A percentile compares a stretch with the other conserved stretches of the same genome.
Evolutionary conservation across 2,113 vertebrate species (phyloP).

Genomic region (Crotalus horridus): DNA sequence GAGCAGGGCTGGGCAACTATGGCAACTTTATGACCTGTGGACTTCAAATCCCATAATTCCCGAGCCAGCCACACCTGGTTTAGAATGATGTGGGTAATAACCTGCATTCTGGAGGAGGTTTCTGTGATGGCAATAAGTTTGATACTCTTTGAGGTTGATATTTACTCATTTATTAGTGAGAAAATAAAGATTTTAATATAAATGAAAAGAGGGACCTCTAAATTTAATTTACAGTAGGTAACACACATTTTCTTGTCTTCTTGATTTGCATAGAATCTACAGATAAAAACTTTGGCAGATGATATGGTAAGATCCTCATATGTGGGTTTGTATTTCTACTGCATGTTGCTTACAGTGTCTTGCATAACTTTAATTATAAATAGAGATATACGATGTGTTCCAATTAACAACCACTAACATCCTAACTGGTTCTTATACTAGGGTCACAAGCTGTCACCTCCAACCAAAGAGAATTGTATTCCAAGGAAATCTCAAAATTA

Average conservation of each 20-base stretch:
- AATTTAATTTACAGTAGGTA: not conserved
- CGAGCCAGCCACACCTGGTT: not conserved
- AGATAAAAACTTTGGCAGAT: slow-evolving; percentile 99
- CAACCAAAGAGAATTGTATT: not conserved
- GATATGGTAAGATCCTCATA: slow-evolving; percentile 94
- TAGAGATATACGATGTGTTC: slow-evolving; percentile 47
- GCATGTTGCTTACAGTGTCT: slow-evolving; percentile 64
- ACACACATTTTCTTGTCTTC: slow-evolving; percentile 75
- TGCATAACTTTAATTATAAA: slow-evolving; percentile 65
- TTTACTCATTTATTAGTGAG: not conserved
- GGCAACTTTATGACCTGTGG: too few species aligned
- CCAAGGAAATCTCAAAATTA: not conserved
- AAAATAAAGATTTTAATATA: not conserved
- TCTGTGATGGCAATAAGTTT: not conserved
- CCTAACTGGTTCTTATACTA: not conserved
- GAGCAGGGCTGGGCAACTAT: not conserved
- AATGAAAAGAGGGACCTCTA: not conserved
- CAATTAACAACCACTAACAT: not conserved
- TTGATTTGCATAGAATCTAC: slow-evolving; percentile 96
- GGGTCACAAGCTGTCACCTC: too few species aligned
- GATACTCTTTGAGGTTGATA: too few species aligned
- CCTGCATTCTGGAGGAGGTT: not conserved
- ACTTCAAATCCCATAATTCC: not conserved
- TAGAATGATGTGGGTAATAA: not conserved
- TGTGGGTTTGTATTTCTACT: slow-evolving; percentile 62